Evolutionary conservation across 1,140 invertebrate species (phyloP).

Genomic region (Zaprionus africanus): DNA sequence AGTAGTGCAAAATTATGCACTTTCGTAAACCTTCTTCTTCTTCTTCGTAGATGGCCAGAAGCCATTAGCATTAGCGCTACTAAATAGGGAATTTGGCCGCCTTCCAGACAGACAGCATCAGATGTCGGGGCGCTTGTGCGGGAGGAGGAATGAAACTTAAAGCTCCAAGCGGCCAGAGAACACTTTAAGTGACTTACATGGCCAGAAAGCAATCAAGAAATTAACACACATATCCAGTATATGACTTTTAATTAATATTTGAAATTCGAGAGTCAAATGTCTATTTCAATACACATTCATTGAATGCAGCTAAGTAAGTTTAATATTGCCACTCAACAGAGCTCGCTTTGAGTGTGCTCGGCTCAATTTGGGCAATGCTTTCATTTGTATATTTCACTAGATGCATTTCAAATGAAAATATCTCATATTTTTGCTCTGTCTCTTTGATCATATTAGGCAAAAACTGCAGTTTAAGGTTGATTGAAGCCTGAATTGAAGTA

Average conservation of each 20-base stretch:
- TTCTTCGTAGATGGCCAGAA: slow-evolving; percentile 46
- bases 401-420: slow-evolving; percentile 5
- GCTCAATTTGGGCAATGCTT: not conserved
- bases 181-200: not conserved
- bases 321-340: slow-evolving; percentile 1
- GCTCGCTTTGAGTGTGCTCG: not conserved
- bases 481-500: slow-evolving; percentile 9
- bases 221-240: not conserved
- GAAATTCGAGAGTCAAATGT: not conserved
- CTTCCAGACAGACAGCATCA: slow-evolving; percentile 37
- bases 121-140: no score
- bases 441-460: not conserved
- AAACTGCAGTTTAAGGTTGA: not conserved
- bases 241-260: slow-evolving; percentile 28
- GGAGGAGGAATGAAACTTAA: not conserved
- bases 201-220: not conserved
- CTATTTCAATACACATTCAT: not conserved
- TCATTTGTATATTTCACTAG: not conserved
- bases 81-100: slow-evolving; percentile 65
- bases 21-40: slow-evolving; percentile 34
- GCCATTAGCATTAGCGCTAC: slow-evolving; percentile 75
- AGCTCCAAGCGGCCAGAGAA: not conserved
- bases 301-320: not conserved
- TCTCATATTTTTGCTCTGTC: not conserved
- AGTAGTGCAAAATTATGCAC: slow-evolving; percentile 32